Evolutionary conservation across 2,797 vertebrate species (phyloP), one percentile per base, ranked within the genome.

Genomic region (Pangasius macronema): DNA sequence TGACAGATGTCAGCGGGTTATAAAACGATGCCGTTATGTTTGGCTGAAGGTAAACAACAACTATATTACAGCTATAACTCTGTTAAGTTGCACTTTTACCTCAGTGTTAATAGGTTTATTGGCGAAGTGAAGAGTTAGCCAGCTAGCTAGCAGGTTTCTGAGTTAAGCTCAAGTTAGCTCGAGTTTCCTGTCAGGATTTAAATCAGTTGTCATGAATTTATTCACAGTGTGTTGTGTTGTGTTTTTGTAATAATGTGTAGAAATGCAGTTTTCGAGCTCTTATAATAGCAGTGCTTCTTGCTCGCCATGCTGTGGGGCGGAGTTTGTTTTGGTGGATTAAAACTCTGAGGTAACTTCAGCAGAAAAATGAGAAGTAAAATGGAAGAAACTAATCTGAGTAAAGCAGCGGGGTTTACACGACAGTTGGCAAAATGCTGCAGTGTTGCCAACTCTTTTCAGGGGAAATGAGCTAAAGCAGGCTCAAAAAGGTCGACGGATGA

Each of bases 111-210:
- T 49, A 27, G n/a, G 27, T 82, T 55, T 70, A 68, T 33, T 36
- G 59, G 16, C 42, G 27, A 82, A 13, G 39, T 63, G 59, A n/a
- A 20, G 27, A 16, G 65, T 83, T 83, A 70, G 82, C 82, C n/a
- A 27, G n/a, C 5, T 27, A 70, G 82, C 82, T 83, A 82, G 16
- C 65, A 70, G 65, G 13, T 22, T 70, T 53, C 42, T 46, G 57
- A 39, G 22, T 6, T 27, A 36, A n/a, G 9, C 51, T 33, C n/a
- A 55, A 20, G 27, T 2, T 9, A 42, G 68, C 72, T 49, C 24
- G 4, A 18, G 18, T 39, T 61, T 82, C 24, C 59, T 82, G 80
- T 82, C 80, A 82, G 80, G 59, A 61, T 81, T 14, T 82, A n/a
- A 82, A 59, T 42, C 0, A n/a, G 22, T 13, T 81, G 11, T 81